Conservation (phyloP, 2,888 invertebrate species). For the Homarus gammarus region DNA sequence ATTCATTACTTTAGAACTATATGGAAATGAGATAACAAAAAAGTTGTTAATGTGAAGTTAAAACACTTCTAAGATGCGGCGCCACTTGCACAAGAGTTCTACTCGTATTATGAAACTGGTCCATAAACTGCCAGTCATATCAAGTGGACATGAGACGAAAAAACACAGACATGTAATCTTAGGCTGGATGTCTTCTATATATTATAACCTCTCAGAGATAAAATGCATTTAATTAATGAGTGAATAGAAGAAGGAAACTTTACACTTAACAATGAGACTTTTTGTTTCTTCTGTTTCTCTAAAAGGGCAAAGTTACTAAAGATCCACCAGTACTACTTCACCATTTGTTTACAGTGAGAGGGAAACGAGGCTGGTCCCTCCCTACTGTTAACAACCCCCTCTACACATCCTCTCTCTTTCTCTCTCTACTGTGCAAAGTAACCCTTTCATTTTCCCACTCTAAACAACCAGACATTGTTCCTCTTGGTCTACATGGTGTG, state of each 20-base stretch:
- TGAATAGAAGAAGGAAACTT: neutral
- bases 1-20: no score
- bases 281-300: no score
- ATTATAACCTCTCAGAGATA: neutral
- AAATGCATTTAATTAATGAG: neutral
- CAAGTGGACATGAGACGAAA: neutral
- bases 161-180: neutral
- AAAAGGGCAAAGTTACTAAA: neutral
- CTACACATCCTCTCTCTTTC: no score
- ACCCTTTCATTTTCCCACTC: neutral
- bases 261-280: no score
- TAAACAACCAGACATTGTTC: neutral
- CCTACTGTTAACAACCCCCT: constrained; percentile 41
- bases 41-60: no score
- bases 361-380: constrained; percentile 52
- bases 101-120: no score
- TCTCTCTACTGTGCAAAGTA: neutral
- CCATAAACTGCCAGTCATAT: neutral
- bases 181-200: neutral
- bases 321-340: neutral
- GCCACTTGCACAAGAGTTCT: no score
- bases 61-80: no score
- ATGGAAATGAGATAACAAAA: no score
- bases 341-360: constrained; percentile 44
- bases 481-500: neutral